These are phyloP conservation scores for Oncorhynchus mykiss DNA, from an alignment of 2,113 vertebrate species.

Conservation along the genomic window DNA sequence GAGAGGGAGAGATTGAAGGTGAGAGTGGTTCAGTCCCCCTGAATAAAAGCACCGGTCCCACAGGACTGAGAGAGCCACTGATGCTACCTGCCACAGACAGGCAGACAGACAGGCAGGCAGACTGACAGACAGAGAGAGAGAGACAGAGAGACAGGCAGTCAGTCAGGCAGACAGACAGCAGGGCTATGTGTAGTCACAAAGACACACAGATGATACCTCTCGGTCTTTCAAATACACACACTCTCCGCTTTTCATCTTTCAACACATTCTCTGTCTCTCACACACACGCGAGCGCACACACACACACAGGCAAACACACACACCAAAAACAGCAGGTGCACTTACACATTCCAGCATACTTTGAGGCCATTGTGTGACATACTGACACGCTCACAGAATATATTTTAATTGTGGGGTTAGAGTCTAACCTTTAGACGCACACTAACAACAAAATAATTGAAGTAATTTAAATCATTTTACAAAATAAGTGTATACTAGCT, in stretches of 20 bases:
- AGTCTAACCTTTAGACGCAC: no score
- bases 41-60: constrained; percentile 64
- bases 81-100: constrained; percentile 41
- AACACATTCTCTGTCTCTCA: constrained; percentile 3
- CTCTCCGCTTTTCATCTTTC: constrained; percentile 46
- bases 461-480: no score
- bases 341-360: neutral
- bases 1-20: neutral
- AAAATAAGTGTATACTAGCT: neutral
- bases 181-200: constrained; percentile 11
- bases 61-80: constrained; percentile 47
- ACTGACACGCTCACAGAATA: no score
- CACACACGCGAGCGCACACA: neutral
- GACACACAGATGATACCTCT: no score
- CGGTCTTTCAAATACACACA: no score
- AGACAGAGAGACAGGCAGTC: no score
- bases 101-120: constrained; percentile 32
- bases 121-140: no score
- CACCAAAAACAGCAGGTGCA: neutral
- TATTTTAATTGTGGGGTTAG: no score
- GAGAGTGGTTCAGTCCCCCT: no score
- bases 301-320: neutral
- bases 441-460: neutral
- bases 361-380: neutral
- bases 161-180: no score